Evolutionary conservation across 2,888 invertebrate genomes (phyloP).

Genomic region (Cynaeus angustus): DNA sequence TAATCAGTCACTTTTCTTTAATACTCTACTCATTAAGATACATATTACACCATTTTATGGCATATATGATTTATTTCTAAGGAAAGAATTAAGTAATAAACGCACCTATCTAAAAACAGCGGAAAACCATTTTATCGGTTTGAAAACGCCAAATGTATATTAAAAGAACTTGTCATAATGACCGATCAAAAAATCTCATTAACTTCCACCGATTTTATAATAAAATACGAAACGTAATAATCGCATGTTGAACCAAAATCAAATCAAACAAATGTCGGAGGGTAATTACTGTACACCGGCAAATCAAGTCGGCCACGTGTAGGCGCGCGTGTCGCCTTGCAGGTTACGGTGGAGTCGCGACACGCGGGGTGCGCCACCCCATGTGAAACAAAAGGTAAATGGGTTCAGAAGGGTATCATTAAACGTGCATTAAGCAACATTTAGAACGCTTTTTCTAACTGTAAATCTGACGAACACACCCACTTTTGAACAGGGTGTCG

Average conservation of each 20-base stretch:
- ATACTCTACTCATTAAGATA: too few species aligned
- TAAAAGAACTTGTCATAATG: slow-evolving; percentile 20
- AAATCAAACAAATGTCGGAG: slow-evolving; percentile 66
- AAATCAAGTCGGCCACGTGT: slow-evolving; percentile 63
- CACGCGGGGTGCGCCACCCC: slow-evolving; percentile 53
- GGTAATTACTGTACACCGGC: slow-evolving; percentile 53
- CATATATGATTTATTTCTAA: neutral
- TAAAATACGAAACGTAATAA: slow-evolving; percentile 56
- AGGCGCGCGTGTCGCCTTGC: slow-evolving; percentile 51
- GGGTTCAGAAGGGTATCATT: slow-evolving; percentile 65
- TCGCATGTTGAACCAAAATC: slow-evolving; percentile 67
- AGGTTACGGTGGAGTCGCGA: slow-evolving; percentile 31
- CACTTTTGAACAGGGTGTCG: slow-evolving; percentile 49
- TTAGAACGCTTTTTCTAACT: slow-evolving; percentile 60
- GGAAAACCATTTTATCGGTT: slow-evolving; percentile 30
- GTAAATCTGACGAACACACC: slow-evolving; percentile 64
- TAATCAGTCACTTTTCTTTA: too few species aligned
- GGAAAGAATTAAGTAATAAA: neutral
- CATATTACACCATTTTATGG: too few species aligned
- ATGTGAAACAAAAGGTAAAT: slow-evolving; percentile 67
- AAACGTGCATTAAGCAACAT: slow-evolving; percentile 67
- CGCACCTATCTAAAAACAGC: neutral
- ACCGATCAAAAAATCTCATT: slow-evolving; percentile 46
- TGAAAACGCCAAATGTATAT: slow-evolving; percentile 13
- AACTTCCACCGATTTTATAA: slow-evolving; percentile 38